phyloP scores from a whole-genome alignment of 2,113 vertebrate species.

The Climacteris rufus region DNA sequence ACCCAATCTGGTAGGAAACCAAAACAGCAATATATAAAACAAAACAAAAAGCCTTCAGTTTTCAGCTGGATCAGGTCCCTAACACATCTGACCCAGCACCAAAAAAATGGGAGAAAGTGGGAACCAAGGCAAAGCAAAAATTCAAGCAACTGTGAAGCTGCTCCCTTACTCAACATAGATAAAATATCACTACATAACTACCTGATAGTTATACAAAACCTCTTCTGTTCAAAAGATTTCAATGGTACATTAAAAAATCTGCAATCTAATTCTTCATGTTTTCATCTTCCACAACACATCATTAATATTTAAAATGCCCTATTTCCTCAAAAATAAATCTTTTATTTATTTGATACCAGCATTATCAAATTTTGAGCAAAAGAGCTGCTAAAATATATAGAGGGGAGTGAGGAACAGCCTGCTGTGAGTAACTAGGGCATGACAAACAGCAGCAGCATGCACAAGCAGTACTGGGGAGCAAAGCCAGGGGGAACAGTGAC shows the following conservation, averaged over 20 bases:
- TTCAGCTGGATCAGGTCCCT: not conserved
- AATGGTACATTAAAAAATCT: not conserved
- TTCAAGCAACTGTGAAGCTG: not conserved
- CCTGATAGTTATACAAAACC: not conserved
- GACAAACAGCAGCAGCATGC: constrained; percentile 34
- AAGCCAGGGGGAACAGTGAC: constrained; percentile 23
- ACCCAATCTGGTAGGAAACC: not conserved
- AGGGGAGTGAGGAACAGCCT: not conserved
- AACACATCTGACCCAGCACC: not conserved
- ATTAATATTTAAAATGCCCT: not conserved
- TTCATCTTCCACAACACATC: not conserved
- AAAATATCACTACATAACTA: not conserved
- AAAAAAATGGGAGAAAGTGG: not conserved
- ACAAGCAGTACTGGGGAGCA: not conserved
- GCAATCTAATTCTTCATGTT: not conserved
- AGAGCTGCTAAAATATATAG: not conserved
- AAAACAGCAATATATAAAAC: not conserved
- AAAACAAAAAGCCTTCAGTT: not conserved
- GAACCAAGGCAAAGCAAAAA: not conserved
- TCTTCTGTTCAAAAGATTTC: not conserved
- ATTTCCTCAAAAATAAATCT: not conserved
- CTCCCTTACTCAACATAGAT: not conserved
- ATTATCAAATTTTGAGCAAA: not conserved
- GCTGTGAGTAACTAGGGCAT: constrained; percentile 44
- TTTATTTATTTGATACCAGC: not conserved